Base-by-base conservation (phyloP, 1,140 invertebrate genomes). In the Platyscapa corneri region DNA sequence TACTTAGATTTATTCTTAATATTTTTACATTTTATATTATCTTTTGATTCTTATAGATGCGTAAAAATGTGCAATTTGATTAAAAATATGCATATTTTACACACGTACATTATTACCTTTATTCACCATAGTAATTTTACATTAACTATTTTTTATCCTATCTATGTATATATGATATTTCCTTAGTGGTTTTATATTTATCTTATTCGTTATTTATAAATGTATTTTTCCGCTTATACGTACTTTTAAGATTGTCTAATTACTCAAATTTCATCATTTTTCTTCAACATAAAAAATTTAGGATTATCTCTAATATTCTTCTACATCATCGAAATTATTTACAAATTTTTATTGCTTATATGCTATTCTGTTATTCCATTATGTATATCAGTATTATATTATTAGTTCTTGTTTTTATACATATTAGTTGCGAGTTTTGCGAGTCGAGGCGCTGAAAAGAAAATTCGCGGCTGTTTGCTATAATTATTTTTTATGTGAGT, bases 381-480 rank as follows among this genome's bases (percentile, higher is more conserved):
- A 27, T 77, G 14, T 60, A 65, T 65, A 53, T 80, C 60, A 60
- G 2, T 79, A 0, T 79, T 3, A 42, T 39, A 32, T 5, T 53
- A 37, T 5, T 20, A 32, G 27, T 77, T 56, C 3, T 39, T 30
- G 53, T 12, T n/a, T 37, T 60, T 32, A 67, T 7, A 34, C 39
- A 12, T 78, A 77, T 0, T 64, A 79, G 42, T 80, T 39, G 77
- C 32, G 37, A 74, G 34, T 85, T 80, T 79, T 53, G 32, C 67
- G 37, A 75, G 83, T 85, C 67, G 49, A 74, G 77, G n/a, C 30
- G 30, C 14, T 23, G 32, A 27, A 39, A 0, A 8, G n/a, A 65
- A 76, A 64, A 46, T 83, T 64, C 37, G 10, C 74, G n/a, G 14
- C 46, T 74, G 42, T 34, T 60, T n/a, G 7, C 3, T 79, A 8